Conservation (phyloP, 1,140 invertebrate species). For the Adelges cooleyi region DNA sequence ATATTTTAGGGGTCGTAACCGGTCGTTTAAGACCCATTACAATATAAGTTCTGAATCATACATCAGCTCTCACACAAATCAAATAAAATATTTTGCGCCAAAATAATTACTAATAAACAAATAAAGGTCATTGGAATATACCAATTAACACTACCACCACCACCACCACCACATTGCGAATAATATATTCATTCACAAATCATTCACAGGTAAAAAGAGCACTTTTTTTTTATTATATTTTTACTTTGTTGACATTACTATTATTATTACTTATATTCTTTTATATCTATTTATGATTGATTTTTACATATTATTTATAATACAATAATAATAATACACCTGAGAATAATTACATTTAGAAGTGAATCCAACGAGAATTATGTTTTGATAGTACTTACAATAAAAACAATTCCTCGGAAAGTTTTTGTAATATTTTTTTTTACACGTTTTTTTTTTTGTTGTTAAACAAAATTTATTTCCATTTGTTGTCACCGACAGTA, state of each 20-base stretch:
- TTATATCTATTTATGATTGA: neutral
- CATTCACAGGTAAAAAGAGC: slow-evolving; percentile 28
- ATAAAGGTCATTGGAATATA: slow-evolving; percentile 4
- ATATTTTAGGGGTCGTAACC: neutral
- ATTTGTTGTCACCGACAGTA: neutral
- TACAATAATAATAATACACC: too few species aligned
- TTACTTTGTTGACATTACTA: slow-evolving; percentile 17
- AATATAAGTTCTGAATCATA: neutral
- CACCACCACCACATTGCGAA: neutral
- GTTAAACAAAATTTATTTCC: slow-evolving; percentile 4
- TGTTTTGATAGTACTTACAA: too few species aligned
- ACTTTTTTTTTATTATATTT: slow-evolving; percentile 33
- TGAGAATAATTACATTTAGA: too few species aligned
- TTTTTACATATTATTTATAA: too few species aligned
- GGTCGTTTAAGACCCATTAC: neutral
- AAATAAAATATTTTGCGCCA: neutral
- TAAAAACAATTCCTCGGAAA: too few species aligned
- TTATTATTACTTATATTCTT: neutral
- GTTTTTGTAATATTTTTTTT: slow-evolving; percentile 28
- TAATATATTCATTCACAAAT: slow-evolving; percentile 8
- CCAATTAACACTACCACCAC: too few species aligned
- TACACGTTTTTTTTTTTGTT: neutral
- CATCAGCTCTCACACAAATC: neutral
- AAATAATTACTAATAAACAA: neutral
- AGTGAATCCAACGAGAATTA: too few species aligned